Evolutionary conservation across 2,113 vertebrate species (phyloP).

Genomic region (Deroptyus accipitrinus): DNA sequence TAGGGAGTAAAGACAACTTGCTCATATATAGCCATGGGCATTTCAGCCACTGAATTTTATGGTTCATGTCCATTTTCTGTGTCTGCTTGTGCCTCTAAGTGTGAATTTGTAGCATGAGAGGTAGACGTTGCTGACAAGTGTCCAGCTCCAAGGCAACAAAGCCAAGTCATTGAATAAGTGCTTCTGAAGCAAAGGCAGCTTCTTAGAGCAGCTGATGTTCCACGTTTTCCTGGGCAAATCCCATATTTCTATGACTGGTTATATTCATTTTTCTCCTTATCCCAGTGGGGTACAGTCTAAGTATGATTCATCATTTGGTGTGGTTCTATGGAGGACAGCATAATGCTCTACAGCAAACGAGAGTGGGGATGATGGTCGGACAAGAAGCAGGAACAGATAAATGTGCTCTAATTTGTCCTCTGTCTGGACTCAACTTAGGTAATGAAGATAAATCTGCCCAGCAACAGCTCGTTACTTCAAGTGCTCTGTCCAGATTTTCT

Average conservation of each 20-base stretch:
- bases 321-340: background rate
- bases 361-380: background rate
- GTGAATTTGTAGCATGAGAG: background rate
- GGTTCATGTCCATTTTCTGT: background rate
- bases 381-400: background rate
- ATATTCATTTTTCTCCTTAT: background rate
- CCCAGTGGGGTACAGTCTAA: background rate
- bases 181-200: background rate
- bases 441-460: background rate
- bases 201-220: background rate
- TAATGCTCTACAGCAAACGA: background rate
- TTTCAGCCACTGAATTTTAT: background rate
- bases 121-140: background rate
- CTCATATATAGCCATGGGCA: background rate
- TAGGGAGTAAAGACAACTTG: background rate
- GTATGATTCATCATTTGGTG: background rate
- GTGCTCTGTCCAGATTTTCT: background rate
- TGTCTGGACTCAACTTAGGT: background rate
- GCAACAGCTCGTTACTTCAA: background rate
- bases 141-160: background rate
- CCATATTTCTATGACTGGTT: background rate
- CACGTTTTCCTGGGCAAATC: background rate
- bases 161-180: background rate
- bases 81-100: background rate
- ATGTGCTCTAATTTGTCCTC: conserved; percentile 19